Base-by-base conservation (phyloP, 1,140 invertebrate species). In the Mylabris phalerata region DNA sequence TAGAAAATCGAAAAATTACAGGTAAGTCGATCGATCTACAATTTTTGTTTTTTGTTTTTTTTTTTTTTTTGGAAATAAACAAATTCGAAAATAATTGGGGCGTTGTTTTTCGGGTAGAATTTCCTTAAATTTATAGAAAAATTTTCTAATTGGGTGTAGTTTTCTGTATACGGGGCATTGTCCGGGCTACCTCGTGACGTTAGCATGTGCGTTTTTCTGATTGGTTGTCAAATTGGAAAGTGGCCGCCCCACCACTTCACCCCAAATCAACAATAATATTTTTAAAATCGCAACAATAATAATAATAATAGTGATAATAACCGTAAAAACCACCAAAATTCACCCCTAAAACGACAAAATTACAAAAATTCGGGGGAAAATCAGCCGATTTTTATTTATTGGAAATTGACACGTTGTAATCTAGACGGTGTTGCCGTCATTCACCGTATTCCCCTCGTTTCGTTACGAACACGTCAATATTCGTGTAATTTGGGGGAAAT, bases 141-240 rank as follows among this genome's bases (percentile, higher is more conserved):
- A 32, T 7, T 7, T 4, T 40, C 4, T 11, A 24, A 0, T 50
- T 40, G 43, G 51, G 51, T 52, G 51, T 43, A 44, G 5, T 55
- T 25, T 48, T 4, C 38, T 13, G 4, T 43, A 38, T 19, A 19
- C 19, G 19, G 62, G 57, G 62, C 62, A 64, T 61, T 65, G 63
- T 52, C 63, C 60, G 60, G 63, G 60, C 51, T 57, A 55, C 56
- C 63, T 54, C 60, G 63, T 65, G 63, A 65, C 60, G 63, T 65
- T 45, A 60, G 60, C 63, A 65, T 65, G 63, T 65, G 63, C 63
- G 61, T 60, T 43, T 44, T 41, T 60, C 54, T 59, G 52, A 65
- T 65, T 65, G 63, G 63, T 46, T 43, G 42, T 47, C 47, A 32
- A 19, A 32, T 32, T 32, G 32, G 32, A 32, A 32, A 32, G 32